Percentiles rank a stretch among this genome's conserved stretches.
Conservation (phyloP, 2,797 vertebrate genomes). For the Rhodeus uyekii region DNA sequence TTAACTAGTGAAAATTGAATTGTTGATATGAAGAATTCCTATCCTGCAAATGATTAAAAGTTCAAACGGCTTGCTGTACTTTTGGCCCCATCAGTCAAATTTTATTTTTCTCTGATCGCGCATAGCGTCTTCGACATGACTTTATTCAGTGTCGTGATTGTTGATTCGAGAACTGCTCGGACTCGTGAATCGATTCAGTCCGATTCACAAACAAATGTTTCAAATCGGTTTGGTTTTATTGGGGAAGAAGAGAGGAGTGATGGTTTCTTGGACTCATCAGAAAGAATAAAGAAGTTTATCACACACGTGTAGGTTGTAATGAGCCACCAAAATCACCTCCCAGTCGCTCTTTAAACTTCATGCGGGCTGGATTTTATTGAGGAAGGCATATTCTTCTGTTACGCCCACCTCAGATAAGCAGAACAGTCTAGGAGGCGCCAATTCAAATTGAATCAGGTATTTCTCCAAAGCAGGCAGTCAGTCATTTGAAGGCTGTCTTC, state of each 20-base stretch:
- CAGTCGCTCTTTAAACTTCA: not conserved
- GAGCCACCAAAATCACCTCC: not conserved
- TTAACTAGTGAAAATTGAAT: too few species aligned
- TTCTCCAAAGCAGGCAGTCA: slow-evolving; percentile 16
- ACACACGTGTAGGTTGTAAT: not conserved
- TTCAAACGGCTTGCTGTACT: too few species aligned
- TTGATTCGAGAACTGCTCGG: not conserved
- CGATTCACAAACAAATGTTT: not conserved
- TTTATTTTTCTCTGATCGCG: not conserved
- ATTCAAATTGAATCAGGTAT: slow-evolving; percentile 38
- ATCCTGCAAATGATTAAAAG: too few species aligned
- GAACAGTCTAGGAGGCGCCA: slow-evolving; percentile 13
- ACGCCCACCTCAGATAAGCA: not conserved
- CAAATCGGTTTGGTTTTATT: not conserved
- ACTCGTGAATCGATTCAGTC: not conserved
- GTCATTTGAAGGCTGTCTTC: not conserved
- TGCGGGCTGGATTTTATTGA: not conserved
- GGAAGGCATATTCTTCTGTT: not conserved
- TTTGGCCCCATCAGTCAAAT: too few species aligned
- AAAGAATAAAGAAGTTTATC: not conserved
- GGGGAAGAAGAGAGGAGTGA: too few species aligned
- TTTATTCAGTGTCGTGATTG: not conserved
- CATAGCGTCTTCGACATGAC: not conserved
- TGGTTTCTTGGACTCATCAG: too few species aligned
- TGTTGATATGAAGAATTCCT: too few species aligned